Evolutionary conservation across 2,888 invertebrate species (phyloP).

Genomic region (Acleris holmiana): DNA sequence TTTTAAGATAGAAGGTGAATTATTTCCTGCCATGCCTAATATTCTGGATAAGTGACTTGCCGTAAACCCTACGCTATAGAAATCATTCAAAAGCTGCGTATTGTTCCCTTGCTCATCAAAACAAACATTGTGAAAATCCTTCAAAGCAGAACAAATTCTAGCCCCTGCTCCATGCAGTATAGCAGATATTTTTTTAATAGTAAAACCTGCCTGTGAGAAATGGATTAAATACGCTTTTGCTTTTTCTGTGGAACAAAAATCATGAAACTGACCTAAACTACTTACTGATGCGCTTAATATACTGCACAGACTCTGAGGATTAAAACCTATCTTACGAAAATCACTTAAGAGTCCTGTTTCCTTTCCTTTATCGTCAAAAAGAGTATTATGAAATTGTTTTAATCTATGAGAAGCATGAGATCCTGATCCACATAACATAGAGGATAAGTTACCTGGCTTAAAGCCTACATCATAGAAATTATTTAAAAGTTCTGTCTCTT

Average conservation of each 20-base stretch:
- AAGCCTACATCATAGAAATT: slow-evolving; percentile 45
- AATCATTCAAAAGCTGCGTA: slow-evolving; percentile 50
- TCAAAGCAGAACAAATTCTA: slow-evolving; percentile 52
- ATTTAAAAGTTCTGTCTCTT: slow-evolving; percentile 45
- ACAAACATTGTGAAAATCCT: slow-evolving; percentile 50
- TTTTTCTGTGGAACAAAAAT: slow-evolving; percentile 47
- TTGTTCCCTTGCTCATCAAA: slow-evolving; percentile 50
- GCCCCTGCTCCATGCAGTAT: slow-evolving; percentile 51
- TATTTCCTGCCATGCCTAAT: slow-evolving; percentile 51
- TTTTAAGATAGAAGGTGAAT: slow-evolving; percentile 48
- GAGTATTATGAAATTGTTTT: slow-evolving; percentile 44
- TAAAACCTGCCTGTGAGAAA: slow-evolving; percentile 45
- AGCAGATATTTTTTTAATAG: slow-evolving; percentile 44
- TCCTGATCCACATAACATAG: slow-evolving; percentile 49
- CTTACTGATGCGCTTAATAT: slow-evolving; percentile 47
- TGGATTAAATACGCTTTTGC: slow-evolving; percentile 47
- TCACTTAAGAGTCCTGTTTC: slow-evolving; percentile 45
- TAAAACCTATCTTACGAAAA: slow-evolving; percentile 44
- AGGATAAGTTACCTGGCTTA: slow-evolving; percentile 48
- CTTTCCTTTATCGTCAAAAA: slow-evolving; percentile 47
- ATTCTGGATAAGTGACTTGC: slow-evolving; percentile 50
- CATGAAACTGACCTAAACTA: slow-evolving; percentile 46
- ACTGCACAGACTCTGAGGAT: slow-evolving; percentile 45
- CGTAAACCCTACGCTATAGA: slow-evolving; percentile 42
- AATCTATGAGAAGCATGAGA: slow-evolving; percentile 41